Evolutionary conservation across 2,888 invertebrate genomes (phyloP), one percentile per base, ranked within the genome.

Genomic region (Ceramica pisi): DNA sequence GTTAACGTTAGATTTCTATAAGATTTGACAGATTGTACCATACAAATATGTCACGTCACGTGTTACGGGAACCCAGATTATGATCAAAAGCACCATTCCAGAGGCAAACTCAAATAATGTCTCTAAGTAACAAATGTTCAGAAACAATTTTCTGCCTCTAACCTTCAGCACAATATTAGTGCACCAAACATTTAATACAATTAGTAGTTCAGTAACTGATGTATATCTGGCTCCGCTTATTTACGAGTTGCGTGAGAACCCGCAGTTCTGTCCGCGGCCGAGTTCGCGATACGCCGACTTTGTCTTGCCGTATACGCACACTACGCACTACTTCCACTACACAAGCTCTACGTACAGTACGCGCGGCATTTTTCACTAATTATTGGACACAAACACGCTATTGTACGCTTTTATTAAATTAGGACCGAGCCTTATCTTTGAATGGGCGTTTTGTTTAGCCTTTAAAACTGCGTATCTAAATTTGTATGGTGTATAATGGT

Each of bases 331-430:
- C 35, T 12, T n/a, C 12, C 35, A 56, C 56, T 21, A 8, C 21
- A 21, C 21, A 21, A 57, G 14, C 38, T 57, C 35, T 12, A 76
- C 71, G 71, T 60, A 71, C 66, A 78, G 57, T 51, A 53, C 53
- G 61, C 80, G 76, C 75, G 35, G 64, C 41, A 64, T 66, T 80
- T 81, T 81, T 83, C 50, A 83, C 77, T 83, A 84, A 84, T 83
- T 81, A 85, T 85, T 86, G 76, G 63, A 63, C 56, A 73, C 65
- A 64, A 65, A 61, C 85, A 85, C 83, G 85, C 86, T n/a, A 81
- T 81, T 81, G 74, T 75, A 74, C 69, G 75, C 63, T 79, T 82
- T 78, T 83, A 78, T 82, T 86, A 81, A 86, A 83, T 83, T 76
- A 85, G 68, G 26, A 56, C 48, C 31, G 10, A 65, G 23, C 79